These are phyloP conservation scores for Himalopsyche anomala DNA, from an alignment of 2,888 invertebrate species.

Conservation along the genomic window DNA sequence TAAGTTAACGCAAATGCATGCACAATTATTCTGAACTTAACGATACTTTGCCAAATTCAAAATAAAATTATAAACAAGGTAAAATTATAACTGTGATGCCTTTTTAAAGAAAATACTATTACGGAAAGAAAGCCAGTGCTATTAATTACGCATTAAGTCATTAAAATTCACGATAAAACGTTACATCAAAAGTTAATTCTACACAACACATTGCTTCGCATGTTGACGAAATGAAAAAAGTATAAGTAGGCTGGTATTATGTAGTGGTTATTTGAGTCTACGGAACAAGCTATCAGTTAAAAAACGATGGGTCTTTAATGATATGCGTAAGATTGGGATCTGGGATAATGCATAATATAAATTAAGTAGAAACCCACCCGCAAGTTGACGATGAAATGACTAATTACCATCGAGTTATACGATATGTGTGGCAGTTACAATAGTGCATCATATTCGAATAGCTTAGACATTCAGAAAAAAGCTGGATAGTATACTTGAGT, in stretches of 20 bases:
- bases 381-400: slow-evolving; percentile 36
- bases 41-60: too few relatives aligned
- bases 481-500: too few relatives aligned
- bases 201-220: background rate
- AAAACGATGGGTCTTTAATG: slow-evolving; percentile 19
- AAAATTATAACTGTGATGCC: background rate
- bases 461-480: too few relatives aligned
- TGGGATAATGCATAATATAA: background rate
- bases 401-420: background rate
- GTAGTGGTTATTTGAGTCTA: background rate
- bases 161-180: slow-evolving; percentile 16
- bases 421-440: too few relatives aligned
- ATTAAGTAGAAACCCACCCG: slow-evolving; percentile 4
- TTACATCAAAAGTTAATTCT: slow-evolving; percentile 7
- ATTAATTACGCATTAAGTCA: background rate
- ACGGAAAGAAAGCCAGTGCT: background rate
- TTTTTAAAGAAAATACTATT: background rate
- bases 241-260: background rate
- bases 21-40: too few relatives aligned
- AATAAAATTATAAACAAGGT: too few relatives aligned
- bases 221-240: background rate
- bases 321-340: slow-evolving; percentile 22
- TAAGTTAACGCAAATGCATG: too few relatives aligned
- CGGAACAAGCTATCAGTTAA: slow-evolving; percentile 8
- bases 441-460: too few relatives aligned